Evolutionary conservation across 2,113 vertebrate species (phyloP).

Genomic region (Isurus oxyrinchus): DNA sequence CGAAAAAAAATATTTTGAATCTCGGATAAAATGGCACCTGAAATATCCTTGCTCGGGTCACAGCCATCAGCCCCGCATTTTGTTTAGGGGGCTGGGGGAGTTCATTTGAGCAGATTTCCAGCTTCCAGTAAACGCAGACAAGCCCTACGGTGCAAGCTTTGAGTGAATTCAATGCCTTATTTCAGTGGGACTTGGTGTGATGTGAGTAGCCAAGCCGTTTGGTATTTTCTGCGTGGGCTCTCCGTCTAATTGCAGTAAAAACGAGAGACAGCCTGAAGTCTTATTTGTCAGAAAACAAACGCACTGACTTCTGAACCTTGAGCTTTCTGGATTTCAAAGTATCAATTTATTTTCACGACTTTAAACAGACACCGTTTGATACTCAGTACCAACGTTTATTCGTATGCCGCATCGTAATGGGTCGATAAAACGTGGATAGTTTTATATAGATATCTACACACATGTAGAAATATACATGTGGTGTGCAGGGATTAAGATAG

Average conservation of each 20-base stretch:
- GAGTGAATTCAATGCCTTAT: background rate
- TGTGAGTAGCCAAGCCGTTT: background rate
- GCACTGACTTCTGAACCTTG: slow-evolving; percentile 6
- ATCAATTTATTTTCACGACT: slow-evolving; percentile 14
- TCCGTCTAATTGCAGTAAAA: background rate
- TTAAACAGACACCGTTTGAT: background rate
- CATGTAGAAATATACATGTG: background rate
- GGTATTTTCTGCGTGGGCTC: background rate
- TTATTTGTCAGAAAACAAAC: slow-evolving; percentile 1
- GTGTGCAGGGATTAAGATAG: background rate
- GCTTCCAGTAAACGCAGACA: background rate
- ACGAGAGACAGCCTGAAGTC: background rate
- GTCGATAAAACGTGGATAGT: background rate
- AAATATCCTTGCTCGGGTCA: background rate
- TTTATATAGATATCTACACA: background rate
- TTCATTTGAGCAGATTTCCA: background rate
- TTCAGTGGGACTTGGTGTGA: background rate
- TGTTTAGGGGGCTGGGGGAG: background rate
- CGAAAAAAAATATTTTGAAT: background rate
- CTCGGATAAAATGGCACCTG: background rate
- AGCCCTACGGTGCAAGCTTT: background rate
- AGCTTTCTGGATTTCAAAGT: slow-evolving; percentile 5
- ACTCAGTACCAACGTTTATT: background rate
- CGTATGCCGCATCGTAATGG: background rate
- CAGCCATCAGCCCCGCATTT: background rate